A percentile compares a stretch with the other conserved stretches of the same genome.
These are phyloP conservation scores for Hirundo rustica DNA, from an alignment of 2,797 vertebrate species.

Conservation along the genomic window DNA sequence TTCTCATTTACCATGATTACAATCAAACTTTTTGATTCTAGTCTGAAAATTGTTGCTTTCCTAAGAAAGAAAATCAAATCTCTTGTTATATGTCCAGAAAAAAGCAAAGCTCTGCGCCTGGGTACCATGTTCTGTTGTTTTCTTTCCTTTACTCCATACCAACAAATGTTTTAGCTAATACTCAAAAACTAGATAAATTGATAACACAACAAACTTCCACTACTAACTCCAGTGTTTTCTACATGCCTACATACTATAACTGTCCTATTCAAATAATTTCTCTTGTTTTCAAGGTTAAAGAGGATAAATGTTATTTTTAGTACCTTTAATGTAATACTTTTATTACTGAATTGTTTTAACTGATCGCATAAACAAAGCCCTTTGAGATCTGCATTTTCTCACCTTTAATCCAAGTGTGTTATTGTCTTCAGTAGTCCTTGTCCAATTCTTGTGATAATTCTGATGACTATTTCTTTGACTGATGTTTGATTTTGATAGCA, in stretches of 20 bases:
- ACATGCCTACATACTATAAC: not conserved
- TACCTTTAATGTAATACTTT: not conserved
- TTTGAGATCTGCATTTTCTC: not conserved
- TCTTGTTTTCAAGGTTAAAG: not conserved
- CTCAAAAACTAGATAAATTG: not conserved
- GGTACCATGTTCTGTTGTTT: not conserved
- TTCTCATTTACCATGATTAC: not conserved
- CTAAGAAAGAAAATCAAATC: not conserved
- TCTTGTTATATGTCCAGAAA: not conserved
- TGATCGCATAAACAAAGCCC: not conserved
- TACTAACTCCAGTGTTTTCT: not conserved
- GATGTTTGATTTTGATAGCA: constrained; percentile 32
- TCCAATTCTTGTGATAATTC: constrained; percentile 1
- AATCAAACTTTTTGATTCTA: not conserved
- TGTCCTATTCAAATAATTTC: not conserved
- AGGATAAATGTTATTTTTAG: not conserved
- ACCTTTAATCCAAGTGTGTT: not conserved
- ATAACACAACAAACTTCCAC: not conserved
- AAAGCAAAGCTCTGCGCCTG: not conserved
- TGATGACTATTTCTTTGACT: constrained; percentile 34
- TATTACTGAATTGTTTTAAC: not conserved
- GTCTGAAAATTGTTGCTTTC: not conserved
- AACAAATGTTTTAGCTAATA: not conserved
- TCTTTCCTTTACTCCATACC: not conserved
- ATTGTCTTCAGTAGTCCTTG: not conserved